Base-by-base conservation (phyloP, 1,140 invertebrate species). In the Trachymyrmex septentrionalis region DNA sequence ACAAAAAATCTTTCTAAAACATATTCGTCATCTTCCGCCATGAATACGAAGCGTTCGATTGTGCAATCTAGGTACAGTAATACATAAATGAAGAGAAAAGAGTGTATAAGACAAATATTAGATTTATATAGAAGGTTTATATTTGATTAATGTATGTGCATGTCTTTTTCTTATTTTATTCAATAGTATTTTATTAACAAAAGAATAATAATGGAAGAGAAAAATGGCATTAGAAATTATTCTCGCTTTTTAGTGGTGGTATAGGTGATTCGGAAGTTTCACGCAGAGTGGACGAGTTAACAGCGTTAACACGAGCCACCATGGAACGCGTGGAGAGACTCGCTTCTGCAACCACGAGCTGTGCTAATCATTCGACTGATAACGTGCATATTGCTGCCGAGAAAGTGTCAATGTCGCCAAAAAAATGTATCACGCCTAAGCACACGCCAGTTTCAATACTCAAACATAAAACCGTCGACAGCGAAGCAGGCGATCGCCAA, bases 381-480 rank as follows among this genome's bases (percentile, higher is more conserved):
- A 86, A 75, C 48, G 72, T 77, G 48, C 64, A 66, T 30, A 90
- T 57, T 69, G 86, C 84, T 30, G 57, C 81, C n/a, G 87, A 91
- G 34, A 87, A 82, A 64, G 75, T 87, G 66, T 89, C 89, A 66
- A 67, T 84, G 66, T 92, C 91, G 38, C 91, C 91, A 76, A 93
- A 88, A 85, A 93, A 93, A 87, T 92, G 93, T 89, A 92, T 90
- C 27, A 91, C 91, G 72, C 88, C 92, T n/a, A 93, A 91, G 57
- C 96, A 92, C 95, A 85, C 87, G 57, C 96, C 96, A 34, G 96
- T 98, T 71, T 98, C 97, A 53, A 98, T 98, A 89, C 94, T 98
- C n/a, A 98, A 98, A 94, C 96, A 97, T 89, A 98, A 98, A 94
- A 96, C 96, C 34, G 95, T 96, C 80, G 96, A 97, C 88, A 96